A percentile compares a stretch with the other conserved stretches of the same genome.
These are phyloP conservation scores for Opisthograptis luteolata DNA, from an alignment of 2,888 invertebrate genomes.

Conservation along the genomic window DNA sequence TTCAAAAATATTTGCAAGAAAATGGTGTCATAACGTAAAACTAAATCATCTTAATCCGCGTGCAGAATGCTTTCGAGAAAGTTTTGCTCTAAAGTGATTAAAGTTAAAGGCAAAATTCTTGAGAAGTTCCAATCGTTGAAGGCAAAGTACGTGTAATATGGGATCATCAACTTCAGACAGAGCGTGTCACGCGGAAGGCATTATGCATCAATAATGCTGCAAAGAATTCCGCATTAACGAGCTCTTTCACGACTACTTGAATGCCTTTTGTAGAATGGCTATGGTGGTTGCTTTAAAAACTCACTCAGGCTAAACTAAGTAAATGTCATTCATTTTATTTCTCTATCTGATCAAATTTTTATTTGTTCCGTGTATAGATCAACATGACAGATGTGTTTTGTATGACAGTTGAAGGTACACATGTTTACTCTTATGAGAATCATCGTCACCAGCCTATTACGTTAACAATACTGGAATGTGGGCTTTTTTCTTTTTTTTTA, in stretches of 20 bases:
- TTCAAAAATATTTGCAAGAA: background rate
- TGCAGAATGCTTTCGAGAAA: too few relatives aligned
- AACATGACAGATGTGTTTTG: background rate
- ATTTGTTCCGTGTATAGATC: too few relatives aligned
- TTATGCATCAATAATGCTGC: conserved; percentile 32
- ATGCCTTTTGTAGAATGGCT: background rate
- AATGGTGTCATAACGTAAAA: conserved; percentile 1
- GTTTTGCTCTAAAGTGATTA: conserved; percentile 16
- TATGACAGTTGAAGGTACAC: too few relatives aligned
- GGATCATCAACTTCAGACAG: conserved; percentile 28
- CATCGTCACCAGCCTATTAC: too few relatives aligned
- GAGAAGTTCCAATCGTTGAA: conserved; percentile 27
- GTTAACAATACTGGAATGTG: too few relatives aligned
- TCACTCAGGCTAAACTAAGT: background rate
- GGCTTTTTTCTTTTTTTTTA: too few relatives aligned
- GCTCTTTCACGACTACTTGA: background rate
- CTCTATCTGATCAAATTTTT: too few relatives aligned
- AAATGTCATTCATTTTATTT: background rate
- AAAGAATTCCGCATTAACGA: conserved; percentile 9
- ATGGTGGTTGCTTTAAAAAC: background rate
- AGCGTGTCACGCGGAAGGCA: conserved; percentile 31
- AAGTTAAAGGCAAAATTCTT: conserved; percentile 28
- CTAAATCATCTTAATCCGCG: conserved; percentile 5
- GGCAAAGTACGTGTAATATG: conserved; percentile 30
- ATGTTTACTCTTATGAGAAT: too few relatives aligned